Conservation (phyloP, 2,113 vertebrate genomes). For the Mesoclemmys tuberculata region DNA sequence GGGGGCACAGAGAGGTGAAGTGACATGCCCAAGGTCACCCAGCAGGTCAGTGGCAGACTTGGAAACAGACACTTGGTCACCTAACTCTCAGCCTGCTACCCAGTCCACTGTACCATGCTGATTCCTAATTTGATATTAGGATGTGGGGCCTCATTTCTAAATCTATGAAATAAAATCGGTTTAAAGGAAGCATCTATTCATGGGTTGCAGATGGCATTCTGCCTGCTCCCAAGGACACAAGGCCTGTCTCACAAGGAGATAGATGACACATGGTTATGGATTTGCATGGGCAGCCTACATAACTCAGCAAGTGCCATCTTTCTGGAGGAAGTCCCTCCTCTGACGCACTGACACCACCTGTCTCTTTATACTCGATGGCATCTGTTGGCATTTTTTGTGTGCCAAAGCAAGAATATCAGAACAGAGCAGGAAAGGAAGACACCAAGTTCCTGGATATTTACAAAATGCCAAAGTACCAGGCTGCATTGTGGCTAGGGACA, state of each 20-base stretch:
- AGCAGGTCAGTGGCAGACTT: neutral
- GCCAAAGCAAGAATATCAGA: slow-evolving; percentile 73
- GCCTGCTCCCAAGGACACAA: slow-evolving; percentile 45
- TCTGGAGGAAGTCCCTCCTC: slow-evolving; percentile 78
- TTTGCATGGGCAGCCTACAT: slow-evolving; percentile 70
- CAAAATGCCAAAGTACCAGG: slow-evolving; percentile 24
- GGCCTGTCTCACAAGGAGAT: slow-evolving; percentile 55
- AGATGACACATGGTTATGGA: slow-evolving; percentile 50
- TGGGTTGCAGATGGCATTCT: neutral
- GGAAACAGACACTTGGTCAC: too few relatives aligned
- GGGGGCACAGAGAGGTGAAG: neutral
- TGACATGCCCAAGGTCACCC: fast-evolving
- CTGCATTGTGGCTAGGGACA: neutral
- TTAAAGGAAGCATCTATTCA: neutral
- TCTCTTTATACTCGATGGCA: slow-evolving; percentile 74
- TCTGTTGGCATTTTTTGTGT: slow-evolving; percentile 77
- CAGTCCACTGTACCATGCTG: neutral
- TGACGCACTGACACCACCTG: slow-evolving; percentile 77
- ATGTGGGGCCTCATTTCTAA: fast-evolving
- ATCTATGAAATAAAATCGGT: fast-evolving
- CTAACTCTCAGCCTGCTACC: neutral
- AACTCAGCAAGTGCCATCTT: slow-evolving; percentile 66
- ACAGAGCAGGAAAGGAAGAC: slow-evolving; percentile 38
- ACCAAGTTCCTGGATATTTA: neutral
- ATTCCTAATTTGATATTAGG: fast-evolving